A percentile compares a stretch with the other conserved stretches of the same genome.
These are phyloP conservation scores for Teleogryllus occipitalis DNA, from an alignment of 1,140 invertebrate genomes.

Conservation along the genomic window DNA sequence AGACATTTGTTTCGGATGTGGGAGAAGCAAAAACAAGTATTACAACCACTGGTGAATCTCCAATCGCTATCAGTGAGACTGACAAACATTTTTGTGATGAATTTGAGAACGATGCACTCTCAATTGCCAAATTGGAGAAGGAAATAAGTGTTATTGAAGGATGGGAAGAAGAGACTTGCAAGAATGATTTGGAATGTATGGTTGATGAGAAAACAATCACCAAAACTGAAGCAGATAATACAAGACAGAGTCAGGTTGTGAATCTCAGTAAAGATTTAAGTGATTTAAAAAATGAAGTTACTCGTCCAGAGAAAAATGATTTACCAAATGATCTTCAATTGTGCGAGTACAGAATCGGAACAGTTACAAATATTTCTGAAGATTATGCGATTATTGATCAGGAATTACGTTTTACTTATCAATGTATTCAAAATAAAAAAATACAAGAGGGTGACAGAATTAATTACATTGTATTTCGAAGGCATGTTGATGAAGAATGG, in stretches of 20 bases:
- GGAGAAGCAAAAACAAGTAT: neutral
- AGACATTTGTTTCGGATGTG: neutral
- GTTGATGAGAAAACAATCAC: neutral
- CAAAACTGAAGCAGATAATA: neutral
- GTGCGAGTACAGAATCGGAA: conserved; percentile 11
- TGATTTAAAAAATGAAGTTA: neutral
- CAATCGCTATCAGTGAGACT: no score
- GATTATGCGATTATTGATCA: conserved; percentile 21
- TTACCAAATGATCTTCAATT: neutral
- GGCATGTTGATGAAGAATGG: conserved; percentile 14
- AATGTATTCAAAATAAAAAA: neutral
- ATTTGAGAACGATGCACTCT: neutral
- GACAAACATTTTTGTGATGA: neutral
- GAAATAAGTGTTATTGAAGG: no score
- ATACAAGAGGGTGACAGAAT: conserved; percentile 13
- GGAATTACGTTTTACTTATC: conserved; percentile 12
- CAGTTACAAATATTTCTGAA: conserved; percentile 9
- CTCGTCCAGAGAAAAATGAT: neutral
- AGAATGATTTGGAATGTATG: neutral
- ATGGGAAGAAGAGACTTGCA: neutral
- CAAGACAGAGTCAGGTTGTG: neutral
- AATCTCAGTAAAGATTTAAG: no score
- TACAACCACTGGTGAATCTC: neutral
- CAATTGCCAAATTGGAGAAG: neutral
- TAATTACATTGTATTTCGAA: conserved; percentile 14